Evolutionary conservation across 2,797 vertebrate genomes (phyloP), one percentile per base, ranked within the genome.

Genomic region (Erethizon dorsatum): DNA sequence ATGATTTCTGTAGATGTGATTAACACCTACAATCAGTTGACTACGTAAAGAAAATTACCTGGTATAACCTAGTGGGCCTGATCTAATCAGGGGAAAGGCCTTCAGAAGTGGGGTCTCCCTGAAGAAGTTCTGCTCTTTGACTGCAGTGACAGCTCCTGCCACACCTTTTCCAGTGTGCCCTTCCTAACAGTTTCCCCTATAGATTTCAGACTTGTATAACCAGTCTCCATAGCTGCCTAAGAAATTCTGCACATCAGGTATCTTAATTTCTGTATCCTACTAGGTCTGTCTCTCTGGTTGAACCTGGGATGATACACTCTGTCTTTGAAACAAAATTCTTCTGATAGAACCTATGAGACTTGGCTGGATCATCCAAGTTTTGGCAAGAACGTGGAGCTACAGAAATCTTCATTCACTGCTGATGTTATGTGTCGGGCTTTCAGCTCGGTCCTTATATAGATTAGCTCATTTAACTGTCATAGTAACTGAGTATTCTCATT

Each of bases 261-360:
- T 85, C 82, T 69, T 90, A 86, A 83, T 14, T 87, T 61, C 20
- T 28, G 31, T 54, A 61, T 83, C 67, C 67, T 89, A 56, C 22
- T 50, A 59, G 63, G 14, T 92, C 90, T 65, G 26, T 75, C 89
- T 86, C 83, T 92, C 83, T 89, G 47, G 41, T 13, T 90, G 79
- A 94, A 92, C 52, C 28, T 65, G 26, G 50, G 65, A 84, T 56
- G 69, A 75, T 33, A 69, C 1, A 78, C 33, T 56, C 71, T 93
- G 41, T 61, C 69, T 92, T 80, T 82, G 61, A 96, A 91, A 78
- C 78, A 90, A 88, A 88, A 95, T 75, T 50, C 57, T 88, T 83
- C 61, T 79, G 52, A 79, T 14, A 80, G 63, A 84, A 86, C 18
- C 26, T 54, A 73, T 91, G 79, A 91, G 69, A 80, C 10, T 45